Evolutionary conservation across 2,113 vertebrate genomes (phyloP), one percentile per base, ranked within the genome.

Genomic region (Harpagus bidentatus): DNA sequence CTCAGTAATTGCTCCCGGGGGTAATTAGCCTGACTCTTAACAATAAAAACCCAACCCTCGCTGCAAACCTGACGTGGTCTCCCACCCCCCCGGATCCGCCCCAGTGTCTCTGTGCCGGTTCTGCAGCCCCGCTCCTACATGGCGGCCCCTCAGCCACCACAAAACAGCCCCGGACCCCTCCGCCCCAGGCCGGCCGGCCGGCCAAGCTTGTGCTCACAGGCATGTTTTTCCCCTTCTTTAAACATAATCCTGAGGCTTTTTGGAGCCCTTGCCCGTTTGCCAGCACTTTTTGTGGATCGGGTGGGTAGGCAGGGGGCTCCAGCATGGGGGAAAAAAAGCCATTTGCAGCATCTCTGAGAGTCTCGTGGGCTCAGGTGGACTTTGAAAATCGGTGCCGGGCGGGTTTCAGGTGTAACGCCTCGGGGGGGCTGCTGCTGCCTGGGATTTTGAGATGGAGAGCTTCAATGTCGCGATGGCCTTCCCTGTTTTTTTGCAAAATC

Each of bases 191-290:
- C 4, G 2, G 13, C 45, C 4, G 2, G 13, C 40, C 14, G 4
- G 19, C 43, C 4, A 1, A 19, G 73, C 58, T 34, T 9, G 0
- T 2, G 10, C 67, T 67, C n/a, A 1, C 4, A 2, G 12, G 4
- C 2, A 7, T 36, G 48, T 6, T 28, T 26, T 52, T 26, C 16
- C 32, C 12, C 6, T 40, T 20, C 29, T 28, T 34, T 29, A n/a
- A 70, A 36, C 70, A 17, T 8, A 12, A 50, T 28, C 70, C 56
- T 7, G 55, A 22, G 36, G 38, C 1, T 7, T 40, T 63, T 23
- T 20, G 18, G 56, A 42, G 70, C 25, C 13, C 62, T 76, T 2
- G 1, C 32, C 50, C 2, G 0, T 16, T 50, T 16, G 34, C n/a
- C 61, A 38, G 42, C 31, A 6, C 52, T 19, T 16, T 45, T 45